phyloP scores from a whole-genome alignment of 2,797 vertebrate genomes.

The Labeo calbasu region DNA sequence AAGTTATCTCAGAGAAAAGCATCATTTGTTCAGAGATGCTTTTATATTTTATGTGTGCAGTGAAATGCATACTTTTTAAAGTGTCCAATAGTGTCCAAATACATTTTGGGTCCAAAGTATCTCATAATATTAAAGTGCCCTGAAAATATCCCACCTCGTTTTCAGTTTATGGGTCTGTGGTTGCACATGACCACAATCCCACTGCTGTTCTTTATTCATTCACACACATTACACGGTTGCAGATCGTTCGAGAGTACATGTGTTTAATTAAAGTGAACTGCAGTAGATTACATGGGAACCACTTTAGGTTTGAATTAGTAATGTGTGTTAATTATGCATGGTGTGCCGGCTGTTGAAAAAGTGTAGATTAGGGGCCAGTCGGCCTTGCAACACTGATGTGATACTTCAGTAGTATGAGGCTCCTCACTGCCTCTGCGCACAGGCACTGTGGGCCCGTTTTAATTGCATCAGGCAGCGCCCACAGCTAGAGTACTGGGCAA shows the following conservation, averaged over 20 bases:
- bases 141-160: background rate
- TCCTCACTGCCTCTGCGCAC: conserved; percentile 21
- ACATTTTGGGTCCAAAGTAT: background rate
- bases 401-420: conserved; percentile 11
- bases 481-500: conserved; percentile 43
- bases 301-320: conserved; percentile 54
- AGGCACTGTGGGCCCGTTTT: conserved; percentile 16
- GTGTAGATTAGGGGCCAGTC: conserved; percentile 35
- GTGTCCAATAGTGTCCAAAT: background rate
- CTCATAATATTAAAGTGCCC: background rate
- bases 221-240: background rate
- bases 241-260: conserved; percentile 33
- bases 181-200: background rate
- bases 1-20: background rate
- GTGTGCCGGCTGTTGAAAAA: conserved; percentile 37
- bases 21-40: background rate
- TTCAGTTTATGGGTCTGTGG: background rate
- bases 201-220: conserved; percentile 21
- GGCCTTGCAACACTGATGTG: conserved; percentile 13
- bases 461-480: conserved; percentile 42
- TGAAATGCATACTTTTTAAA: background rate
- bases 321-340: conserved; percentile 56
- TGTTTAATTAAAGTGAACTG: conserved; percentile 49
- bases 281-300: conserved; percentile 43
- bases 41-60: background rate